Conservation (phyloP, 1,140 invertebrate species). For the Anastrepha obliqua region DNA sequence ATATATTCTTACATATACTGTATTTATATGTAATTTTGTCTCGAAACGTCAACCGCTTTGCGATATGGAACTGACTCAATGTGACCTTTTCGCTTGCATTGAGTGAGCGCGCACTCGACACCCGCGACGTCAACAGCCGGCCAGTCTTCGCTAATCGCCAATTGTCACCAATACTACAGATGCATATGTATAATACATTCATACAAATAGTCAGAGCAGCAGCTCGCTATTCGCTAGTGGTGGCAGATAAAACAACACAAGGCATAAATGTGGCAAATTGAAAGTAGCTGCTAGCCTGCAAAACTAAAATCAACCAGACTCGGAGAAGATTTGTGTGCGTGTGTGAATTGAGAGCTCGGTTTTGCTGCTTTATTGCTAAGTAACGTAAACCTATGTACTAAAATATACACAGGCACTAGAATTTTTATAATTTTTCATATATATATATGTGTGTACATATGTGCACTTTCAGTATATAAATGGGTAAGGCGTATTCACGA, state of each 20-base stretch:
- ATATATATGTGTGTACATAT: background rate
- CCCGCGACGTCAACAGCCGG: background rate
- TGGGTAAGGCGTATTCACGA: constrained; percentile 23
- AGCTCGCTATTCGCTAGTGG: background rate
- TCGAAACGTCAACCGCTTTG: background rate
- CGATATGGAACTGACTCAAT: constrained; percentile 39
- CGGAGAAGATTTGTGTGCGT: background rate
- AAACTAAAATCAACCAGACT: background rate
- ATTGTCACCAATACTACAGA: constrained; percentile 1
- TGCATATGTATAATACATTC: background rate
- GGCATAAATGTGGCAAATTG: background rate
- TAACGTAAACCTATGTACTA: background rate
- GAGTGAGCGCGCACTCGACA: background rate
- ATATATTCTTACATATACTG: background rate
- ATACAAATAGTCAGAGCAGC: background rate
- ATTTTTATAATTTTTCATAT: background rate
- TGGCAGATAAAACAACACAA: background rate
- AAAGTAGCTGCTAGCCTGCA: background rate
- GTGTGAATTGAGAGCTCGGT: background rate
- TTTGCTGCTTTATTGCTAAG: background rate
- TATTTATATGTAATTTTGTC: background rate
- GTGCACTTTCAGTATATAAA: background rate
- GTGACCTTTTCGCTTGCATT: constrained; percentile 23
- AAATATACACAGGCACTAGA: background rate
- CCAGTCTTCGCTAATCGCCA: constrained; percentile 21